These are phyloP conservation scores for Spodoptera litura DNA, from an alignment of 1,140 invertebrate species.

Conservation along the genomic window DNA sequence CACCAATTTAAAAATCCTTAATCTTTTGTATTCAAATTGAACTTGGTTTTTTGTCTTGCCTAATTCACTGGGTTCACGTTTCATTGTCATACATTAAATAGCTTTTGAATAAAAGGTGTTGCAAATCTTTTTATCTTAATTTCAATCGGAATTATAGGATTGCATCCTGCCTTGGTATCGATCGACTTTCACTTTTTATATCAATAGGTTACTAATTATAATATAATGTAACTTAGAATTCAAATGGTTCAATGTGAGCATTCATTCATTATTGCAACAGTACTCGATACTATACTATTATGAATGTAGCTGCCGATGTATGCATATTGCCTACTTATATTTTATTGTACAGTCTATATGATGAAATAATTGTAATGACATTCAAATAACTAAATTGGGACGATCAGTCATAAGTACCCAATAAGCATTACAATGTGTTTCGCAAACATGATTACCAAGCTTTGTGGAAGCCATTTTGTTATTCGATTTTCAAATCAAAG, in stretches of 20 bases:
- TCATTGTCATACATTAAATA: too few species aligned
- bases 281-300: background rate
- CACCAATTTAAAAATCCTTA: slow-evolving; percentile 1
- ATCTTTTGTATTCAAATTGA: slow-evolving; percentile 15
- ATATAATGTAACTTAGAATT: background rate
- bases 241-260: background rate
- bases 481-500: background rate
- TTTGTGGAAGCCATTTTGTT: slow-evolving; percentile 5
- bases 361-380: slow-evolving; percentile 31
- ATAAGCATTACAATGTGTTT: background rate
- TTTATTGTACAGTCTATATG: background rate
- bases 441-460: slow-evolving; percentile 25
- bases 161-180: background rate
- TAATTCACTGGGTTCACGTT: background rate
- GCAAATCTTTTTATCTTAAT: too few species aligned
- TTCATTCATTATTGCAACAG: slow-evolving; percentile 37
- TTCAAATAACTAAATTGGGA: slow-evolving; percentile 26
- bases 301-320: slow-evolving; percentile 21
- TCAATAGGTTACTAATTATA: background rate
- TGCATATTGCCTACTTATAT: background rate
- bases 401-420: background rate
- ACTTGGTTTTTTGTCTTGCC: background rate
- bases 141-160: slow-evolving; percentile 1
- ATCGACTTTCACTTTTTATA: slow-evolving; percentile 18
- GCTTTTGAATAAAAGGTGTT: background rate